A percentile compares a stretch with the other conserved stretches of the same genome.
Conservation (phyloP, 2,113 vertebrate genomes). For the Archocentrus centrarchus region DNA sequence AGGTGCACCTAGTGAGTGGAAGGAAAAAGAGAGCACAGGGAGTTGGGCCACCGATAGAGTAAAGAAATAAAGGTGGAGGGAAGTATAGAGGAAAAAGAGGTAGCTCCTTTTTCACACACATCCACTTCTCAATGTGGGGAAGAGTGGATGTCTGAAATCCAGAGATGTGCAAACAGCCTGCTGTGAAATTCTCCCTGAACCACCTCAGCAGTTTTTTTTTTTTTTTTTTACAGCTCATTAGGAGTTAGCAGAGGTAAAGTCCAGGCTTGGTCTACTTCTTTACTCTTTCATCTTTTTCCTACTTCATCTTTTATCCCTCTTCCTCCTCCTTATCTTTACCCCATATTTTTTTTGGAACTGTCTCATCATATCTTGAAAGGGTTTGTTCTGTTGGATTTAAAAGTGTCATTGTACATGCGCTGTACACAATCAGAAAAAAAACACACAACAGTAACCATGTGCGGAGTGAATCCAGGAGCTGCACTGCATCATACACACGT, state of each 20-base stretch:
- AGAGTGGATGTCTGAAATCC: conserved; percentile 45
- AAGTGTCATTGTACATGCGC: neutral
- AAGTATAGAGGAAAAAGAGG: neutral
- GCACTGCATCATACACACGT: neutral
- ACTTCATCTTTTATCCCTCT: conserved; percentile 16
- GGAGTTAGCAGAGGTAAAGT: conserved; percentile 48
- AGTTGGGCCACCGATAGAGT: neutral
- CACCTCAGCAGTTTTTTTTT: conserved; percentile 47
- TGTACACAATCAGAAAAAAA: neutral
- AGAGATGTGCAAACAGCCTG: conserved; percentile 40
- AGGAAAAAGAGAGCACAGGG: neutral
- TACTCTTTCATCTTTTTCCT: conserved; percentile 39
- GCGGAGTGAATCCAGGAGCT: neutral
- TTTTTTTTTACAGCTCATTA: conserved; percentile 40
- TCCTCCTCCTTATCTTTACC: neutral
- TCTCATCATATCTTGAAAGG: neutral
- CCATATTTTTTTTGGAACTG: neutral
- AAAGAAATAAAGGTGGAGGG: neutral
- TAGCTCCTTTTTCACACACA: neutral
- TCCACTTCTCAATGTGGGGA: neutral
- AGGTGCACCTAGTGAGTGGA: conserved; percentile 20
- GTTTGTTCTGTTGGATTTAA: neutral
- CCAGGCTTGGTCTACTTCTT: conserved; percentile 23
- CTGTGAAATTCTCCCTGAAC: conserved; percentile 33
- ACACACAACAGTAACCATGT: neutral